Conservation (phyloP, 2,888 invertebrate genomes). For the Drosophila eohydei region DNA sequence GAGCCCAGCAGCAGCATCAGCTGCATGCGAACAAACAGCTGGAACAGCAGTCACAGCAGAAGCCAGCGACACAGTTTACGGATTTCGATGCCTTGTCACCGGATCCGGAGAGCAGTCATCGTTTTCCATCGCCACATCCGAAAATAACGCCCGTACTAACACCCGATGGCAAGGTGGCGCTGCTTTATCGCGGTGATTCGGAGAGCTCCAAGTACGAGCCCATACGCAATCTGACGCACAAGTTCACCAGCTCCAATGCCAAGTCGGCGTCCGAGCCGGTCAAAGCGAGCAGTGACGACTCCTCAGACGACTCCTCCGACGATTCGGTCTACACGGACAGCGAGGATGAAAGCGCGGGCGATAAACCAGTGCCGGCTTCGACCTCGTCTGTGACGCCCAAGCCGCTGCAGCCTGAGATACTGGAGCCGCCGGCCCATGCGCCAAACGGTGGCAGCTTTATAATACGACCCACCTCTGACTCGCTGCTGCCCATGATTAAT, state of each 20-base stretch:
- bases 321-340: constrained; percentile 73
- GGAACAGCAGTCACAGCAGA: constrained; percentile 75
- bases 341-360: constrained; percentile 59
- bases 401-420: constrained; percentile 52
- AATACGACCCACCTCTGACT: constrained; percentile 80
- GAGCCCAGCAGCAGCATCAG: constrained; percentile 45
- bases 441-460: constrained; percentile 74
- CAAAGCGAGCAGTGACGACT: constrained; percentile 32
- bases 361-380: constrained; percentile 38
- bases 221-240: constrained; percentile 84
- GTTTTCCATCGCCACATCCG: constrained; percentile 84
- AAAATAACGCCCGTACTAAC: constrained; percentile 86
- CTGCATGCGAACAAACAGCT: constrained; percentile 71
- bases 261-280: constrained; percentile 46
- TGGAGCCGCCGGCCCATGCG: constrained; percentile 59
- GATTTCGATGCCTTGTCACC: constrained; percentile 84
- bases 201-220: constrained; percentile 85
- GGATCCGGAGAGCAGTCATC: constrained; percentile 85
- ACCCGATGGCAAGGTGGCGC: constrained; percentile 86
- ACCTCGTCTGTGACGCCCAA: constrained; percentile 47
- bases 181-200: constrained; percentile 85
- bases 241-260: constrained; percentile 72
- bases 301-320: constrained; percentile 70
- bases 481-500: constrained; percentile 85
- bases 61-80: constrained; percentile 77